Evolutionary conservation across 2,888 invertebrate species (phyloP).

Genomic region (Fragum whitleyi): DNA sequence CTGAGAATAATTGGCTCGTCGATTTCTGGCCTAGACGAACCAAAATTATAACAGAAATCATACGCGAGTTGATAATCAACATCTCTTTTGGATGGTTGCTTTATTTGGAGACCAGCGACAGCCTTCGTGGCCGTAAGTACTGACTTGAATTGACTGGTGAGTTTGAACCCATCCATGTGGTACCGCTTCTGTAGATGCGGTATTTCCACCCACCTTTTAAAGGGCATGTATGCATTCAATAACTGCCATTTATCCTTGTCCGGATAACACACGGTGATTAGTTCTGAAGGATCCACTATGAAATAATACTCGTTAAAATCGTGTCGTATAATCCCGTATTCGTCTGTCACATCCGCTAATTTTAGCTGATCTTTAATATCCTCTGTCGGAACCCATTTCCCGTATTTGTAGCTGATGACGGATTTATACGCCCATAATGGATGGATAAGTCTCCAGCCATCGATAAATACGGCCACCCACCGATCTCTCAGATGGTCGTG

Average conservation of each 20-base stretch:
- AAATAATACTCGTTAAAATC: slow-evolving; percentile 70
- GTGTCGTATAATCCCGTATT: slow-evolving; percentile 28
- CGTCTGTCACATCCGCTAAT: slow-evolving; percentile 27
- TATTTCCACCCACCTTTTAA: slow-evolving; percentile 54
- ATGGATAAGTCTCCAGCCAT: slow-evolving; percentile 68
- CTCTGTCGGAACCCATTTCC: slow-evolving; percentile 53
- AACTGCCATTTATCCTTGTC: slow-evolving; percentile 67
- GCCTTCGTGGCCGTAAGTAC: slow-evolving; percentile 58
- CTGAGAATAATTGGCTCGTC: slow-evolving; percentile 53
- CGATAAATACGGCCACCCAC: slow-evolving; percentile 68
- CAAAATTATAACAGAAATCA: slow-evolving; percentile 56
- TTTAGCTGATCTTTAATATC: slow-evolving; percentile 4
- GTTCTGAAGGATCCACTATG: slow-evolving; percentile 59
- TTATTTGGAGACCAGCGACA: slow-evolving; percentile 44
- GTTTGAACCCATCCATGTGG: slow-evolving; percentile 59
- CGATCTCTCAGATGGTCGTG: slow-evolving; percentile 53
- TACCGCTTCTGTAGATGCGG: slow-evolving; percentile 62
- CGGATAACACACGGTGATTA: slow-evolving; percentile 64
- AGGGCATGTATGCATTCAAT: slow-evolving; percentile 33
- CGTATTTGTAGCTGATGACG: slow-evolving; percentile 57
- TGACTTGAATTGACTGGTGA: slow-evolving; percentile 49
- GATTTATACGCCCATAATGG: slow-evolving; percentile 66
- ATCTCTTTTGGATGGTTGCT: slow-evolving; percentile 37
- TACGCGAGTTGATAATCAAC: slow-evolving; percentile 55
- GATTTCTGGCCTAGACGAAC: slow-evolving; percentile 23